phyloP scores from a whole-genome alignment of 2,113 vertebrate genomes.

The Corythornis madagascariensis region DNA sequence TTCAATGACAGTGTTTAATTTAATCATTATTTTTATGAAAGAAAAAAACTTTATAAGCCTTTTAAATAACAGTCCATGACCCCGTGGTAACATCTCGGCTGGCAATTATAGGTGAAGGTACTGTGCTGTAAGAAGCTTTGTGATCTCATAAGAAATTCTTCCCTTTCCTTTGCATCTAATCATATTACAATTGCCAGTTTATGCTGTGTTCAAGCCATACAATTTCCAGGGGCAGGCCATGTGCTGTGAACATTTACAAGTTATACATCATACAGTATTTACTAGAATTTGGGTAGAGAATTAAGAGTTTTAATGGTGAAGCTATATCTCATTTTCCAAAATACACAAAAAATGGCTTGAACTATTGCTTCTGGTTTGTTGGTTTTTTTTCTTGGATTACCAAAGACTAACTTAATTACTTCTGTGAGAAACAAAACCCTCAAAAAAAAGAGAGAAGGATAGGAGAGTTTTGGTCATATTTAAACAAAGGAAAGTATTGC shows the following conservation, averaged over 20 bases:
- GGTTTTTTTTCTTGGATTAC: not conserved
- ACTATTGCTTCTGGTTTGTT: not conserved
- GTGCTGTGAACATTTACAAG: not conserved
- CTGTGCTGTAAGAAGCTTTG: constrained; percentile 60
- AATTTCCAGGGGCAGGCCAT: not conserved
- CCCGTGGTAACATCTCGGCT: constrained; percentile 10
- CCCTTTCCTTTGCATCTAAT: constrained; percentile 18
- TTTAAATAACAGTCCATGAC: constrained; percentile 59
- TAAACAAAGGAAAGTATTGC: not conserved
- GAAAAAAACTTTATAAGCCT: constrained; percentile 34
- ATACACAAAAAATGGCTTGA: not conserved
- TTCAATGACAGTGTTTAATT: constrained; percentile 49
- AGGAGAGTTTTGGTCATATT: not conserved
- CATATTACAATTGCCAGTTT: not conserved
- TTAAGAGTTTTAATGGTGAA: not conserved
- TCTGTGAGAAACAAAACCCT: not conserved
- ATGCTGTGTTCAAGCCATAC: not conserved
- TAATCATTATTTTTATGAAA: constrained; percentile 40
- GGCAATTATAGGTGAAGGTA: constrained; percentile 39
- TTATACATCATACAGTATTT: not conserved
- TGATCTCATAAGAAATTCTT: constrained; percentile 50
- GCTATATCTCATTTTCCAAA: not conserved
- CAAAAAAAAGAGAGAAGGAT: not conserved
- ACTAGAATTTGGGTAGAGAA: not conserved
- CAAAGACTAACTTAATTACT: not conserved